phyloP scores from a whole-genome alignment of 2,797 vertebrate genomes.

The Picus viridis region DNA sequence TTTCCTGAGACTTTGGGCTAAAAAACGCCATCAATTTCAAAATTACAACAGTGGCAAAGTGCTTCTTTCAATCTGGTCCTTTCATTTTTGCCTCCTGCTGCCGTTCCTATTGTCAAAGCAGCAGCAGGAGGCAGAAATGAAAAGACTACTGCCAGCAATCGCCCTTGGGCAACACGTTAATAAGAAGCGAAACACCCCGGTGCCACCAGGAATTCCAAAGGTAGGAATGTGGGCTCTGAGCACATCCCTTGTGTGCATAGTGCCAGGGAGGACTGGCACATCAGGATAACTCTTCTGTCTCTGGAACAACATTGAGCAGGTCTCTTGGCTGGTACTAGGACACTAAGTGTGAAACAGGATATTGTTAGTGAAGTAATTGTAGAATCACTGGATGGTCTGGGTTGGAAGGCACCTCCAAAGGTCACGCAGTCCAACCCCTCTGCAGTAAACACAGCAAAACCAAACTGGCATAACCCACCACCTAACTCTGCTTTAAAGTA shows the following conservation, averaged over 20 bases:
- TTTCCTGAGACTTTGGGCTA: slow-evolving; percentile 65
- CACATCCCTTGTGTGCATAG: neutral
- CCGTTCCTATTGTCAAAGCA: slow-evolving; percentile 58
- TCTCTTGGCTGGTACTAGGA: neutral
- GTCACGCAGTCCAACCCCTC: too few relatives aligned
- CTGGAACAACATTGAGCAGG: neutral
- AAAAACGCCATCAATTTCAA: slow-evolving; percentile 68
- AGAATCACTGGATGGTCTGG: too few relatives aligned
- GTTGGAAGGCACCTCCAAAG: too few relatives aligned
- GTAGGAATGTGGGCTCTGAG: neutral
- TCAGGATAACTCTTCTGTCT: neutral
- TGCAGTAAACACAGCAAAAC: too few relatives aligned
- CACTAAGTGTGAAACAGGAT: neutral
- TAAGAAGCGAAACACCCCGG: slow-evolving; percentile 20
- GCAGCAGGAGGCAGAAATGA: slow-evolving; percentile 61
- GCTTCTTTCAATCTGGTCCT: slow-evolving; percentile 69
- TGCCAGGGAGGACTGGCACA: neutral
- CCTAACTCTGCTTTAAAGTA: neutral
- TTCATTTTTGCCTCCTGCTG: slow-evolving; percentile 70
- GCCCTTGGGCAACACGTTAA: slow-evolving; percentile 59
- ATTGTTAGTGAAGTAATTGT: neutral
- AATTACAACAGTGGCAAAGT: slow-evolving; percentile 71
- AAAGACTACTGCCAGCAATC: slow-evolving; percentile 35
- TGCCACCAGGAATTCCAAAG: slow-evolving; percentile 16
- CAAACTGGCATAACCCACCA: rapidly evolving